phyloP scores from a whole-genome alignment of 2,113 vertebrate species.

The Microcebus griseorufus region DNA sequence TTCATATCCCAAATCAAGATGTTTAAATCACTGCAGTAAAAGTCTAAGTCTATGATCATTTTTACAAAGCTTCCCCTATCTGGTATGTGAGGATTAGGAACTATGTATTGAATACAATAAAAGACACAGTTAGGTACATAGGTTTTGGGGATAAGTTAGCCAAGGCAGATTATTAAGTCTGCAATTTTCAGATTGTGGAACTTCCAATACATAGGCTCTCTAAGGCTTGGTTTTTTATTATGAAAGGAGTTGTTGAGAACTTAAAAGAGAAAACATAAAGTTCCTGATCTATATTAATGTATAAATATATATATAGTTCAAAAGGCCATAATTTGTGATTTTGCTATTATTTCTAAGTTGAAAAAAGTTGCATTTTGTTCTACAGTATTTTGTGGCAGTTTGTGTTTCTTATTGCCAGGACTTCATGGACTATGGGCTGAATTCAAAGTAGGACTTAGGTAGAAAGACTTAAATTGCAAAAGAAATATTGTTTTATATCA shows the following conservation, averaged over 20 bases:
- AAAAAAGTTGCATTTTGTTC: neutral
- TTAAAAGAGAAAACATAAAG: neutral
- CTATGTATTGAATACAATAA: neutral
- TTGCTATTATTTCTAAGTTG: neutral
- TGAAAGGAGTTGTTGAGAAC: neutral
- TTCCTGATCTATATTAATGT: neutral
- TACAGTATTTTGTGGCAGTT: neutral
- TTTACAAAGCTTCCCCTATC: neutral
- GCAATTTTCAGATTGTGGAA: neutral
- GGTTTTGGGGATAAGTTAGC: neutral
- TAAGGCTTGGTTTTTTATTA: neutral
- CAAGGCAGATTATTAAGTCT: neutral
- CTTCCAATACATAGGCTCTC: neutral
- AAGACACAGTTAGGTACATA: neutral
- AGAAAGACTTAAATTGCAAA: neutral
- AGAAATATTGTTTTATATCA: neutral
- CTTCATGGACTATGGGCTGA: neutral
- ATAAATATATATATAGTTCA: neutral
- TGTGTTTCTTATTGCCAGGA: neutral
- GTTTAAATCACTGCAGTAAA: neutral
- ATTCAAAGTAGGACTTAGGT: neutral
- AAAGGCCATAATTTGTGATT: neutral
- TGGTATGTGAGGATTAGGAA: too few relatives aligned
- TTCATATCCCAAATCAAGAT: neutral
- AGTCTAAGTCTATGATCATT: too few relatives aligned